phyloP scores from a whole-genome alignment of 92 coral and sea anemone species.

The Porites evermanni region DNA sequence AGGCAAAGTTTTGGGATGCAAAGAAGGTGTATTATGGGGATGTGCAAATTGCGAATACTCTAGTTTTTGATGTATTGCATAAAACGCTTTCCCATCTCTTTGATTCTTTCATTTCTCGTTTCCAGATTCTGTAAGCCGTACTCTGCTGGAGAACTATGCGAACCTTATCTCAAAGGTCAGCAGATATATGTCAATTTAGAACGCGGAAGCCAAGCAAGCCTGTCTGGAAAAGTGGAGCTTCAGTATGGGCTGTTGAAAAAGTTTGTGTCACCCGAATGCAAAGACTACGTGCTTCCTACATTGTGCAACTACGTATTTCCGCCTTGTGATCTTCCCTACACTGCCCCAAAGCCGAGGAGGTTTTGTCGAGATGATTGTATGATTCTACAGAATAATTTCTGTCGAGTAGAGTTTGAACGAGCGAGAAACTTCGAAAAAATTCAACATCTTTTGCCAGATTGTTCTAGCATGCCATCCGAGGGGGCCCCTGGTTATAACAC shows the following conservation, averaged over 20 bases:
- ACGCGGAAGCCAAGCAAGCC: not conserved
- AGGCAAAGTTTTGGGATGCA: too few relatives aligned
- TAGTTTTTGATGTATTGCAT: not conserved
- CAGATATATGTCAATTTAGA: constrained; percentile 28
- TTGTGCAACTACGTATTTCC: constrained; percentile 74
- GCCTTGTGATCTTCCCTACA: constrained; percentile 70
- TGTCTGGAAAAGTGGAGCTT: not conserved
- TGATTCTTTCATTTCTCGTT: not conserved
- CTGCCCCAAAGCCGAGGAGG: constrained; percentile 62
- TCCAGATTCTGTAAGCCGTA: constrained; percentile 36
- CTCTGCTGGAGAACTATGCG: constrained; percentile 62
- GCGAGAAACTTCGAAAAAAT: not conserved
- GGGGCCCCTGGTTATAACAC: constrained; percentile 66
- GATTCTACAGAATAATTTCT: constrained; percentile 60
- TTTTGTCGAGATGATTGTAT: constrained; percentile 86
- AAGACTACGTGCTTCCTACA: constrained; percentile 60
- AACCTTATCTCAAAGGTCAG: constrained; percentile 58
- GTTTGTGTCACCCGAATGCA: constrained; percentile 51
- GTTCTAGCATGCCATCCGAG: constrained; percentile 62
- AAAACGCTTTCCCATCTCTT: not conserved
- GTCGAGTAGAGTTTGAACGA: constrained; percentile 59
- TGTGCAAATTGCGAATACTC: not conserved
- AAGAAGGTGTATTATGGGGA: too few relatives aligned
- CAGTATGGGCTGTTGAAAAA: not conserved
- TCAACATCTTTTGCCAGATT: constrained; percentile 46